A percentile compares a stretch with the other conserved stretches of the same genome.
These are phyloP conservation scores for Thermophis baileyi DNA, from an alignment of 2,113 vertebrate species.

Conservation along the genomic window DNA sequence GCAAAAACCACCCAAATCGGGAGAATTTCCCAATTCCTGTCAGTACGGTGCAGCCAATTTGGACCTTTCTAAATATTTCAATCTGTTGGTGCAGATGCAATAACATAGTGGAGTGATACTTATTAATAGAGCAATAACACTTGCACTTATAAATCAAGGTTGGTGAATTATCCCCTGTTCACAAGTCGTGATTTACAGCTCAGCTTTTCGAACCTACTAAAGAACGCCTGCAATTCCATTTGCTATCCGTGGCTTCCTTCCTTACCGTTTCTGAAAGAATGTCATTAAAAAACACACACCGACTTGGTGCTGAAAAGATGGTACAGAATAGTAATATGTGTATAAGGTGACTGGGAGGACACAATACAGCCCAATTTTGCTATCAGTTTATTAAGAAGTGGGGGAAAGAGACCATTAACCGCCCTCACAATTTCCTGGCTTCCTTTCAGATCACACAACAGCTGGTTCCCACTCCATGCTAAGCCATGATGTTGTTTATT, in stretches of 20 bases:
- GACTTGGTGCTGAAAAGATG: background rate
- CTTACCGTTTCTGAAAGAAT: conserved; percentile 36
- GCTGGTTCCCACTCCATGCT: background rate
- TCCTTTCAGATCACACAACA: background rate
- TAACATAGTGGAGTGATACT: conserved; percentile 32
- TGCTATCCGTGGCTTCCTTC: conserved; percentile 30
- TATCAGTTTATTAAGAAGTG: background rate
- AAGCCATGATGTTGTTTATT: background rate
- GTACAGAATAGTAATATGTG: conserved; percentile 24
- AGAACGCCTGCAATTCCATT: background rate
- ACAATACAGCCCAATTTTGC: background rate
- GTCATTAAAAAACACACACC: background rate
- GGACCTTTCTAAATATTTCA: conserved; percentile 30
- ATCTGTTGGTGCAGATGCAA: conserved; percentile 37
- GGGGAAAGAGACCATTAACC: background rate
- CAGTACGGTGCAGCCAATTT: conserved; percentile 31
- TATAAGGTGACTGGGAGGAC: conserved; percentile 18
- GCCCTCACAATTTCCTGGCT: background rate
- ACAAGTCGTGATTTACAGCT: conserved; percentile 32
- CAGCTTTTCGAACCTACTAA: conserved; percentile 7
- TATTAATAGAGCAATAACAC: conserved; percentile 32
- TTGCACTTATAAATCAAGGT: conserved; percentile 18
- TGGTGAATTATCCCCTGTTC: conserved; percentile 25
- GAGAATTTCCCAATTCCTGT: background rate
- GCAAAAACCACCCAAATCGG: background rate